Evolutionary conservation across 2,888 invertebrate genomes (phyloP), one percentile per base, ranked within the genome.

Genomic region (Junonia oenone): DNA sequence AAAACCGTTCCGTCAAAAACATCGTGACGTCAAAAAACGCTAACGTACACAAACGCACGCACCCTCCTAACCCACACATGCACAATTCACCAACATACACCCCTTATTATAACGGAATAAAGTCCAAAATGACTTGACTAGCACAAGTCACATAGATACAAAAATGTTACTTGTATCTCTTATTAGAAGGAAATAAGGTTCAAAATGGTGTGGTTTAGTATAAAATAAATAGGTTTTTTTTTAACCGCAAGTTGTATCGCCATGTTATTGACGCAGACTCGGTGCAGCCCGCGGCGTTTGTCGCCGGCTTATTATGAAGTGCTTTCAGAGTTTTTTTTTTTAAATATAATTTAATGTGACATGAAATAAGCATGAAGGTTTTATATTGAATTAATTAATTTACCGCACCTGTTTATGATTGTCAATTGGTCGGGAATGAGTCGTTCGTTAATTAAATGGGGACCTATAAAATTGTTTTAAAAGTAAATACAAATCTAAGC

Each of bases 61-160:
- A 67, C 67, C 64, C 65, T 63, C 64, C 58, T 56, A 52, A 51
- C 59, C 55, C 65, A 68, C 67, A 69, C 66, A 61, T 52, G 31
- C 35, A 57, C 49, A 63, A 59, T 37, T 35, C 40, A 40, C 31
- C 29, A 14, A 26, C 38, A 13, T 6, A 13, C 13, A 43, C 6
- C n/a, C 46, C 51, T 55, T 55, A 51, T 27, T 17, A 13, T 26
- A 46, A 53, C 11, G 27, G 17, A 0, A 9, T 55, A 55, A 29
- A n/a, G 38, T 13, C 9, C n/a, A 55, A 37, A 55, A 46, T 55
- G 8, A 9, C 2, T 45, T 46, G 22, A 1, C 19, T 26, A 8
- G 6, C 13, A n/a, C n/a, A 11, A 33, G n/a, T 33, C 9, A 40
- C 22, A 22, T 26, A 33, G 9, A 35, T 17, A 4, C 35, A 14